These are phyloP conservation scores for Leptinotarsa juncta DNA, from an alignment of 2,888 invertebrate species.

Conservation along the genomic window DNA sequence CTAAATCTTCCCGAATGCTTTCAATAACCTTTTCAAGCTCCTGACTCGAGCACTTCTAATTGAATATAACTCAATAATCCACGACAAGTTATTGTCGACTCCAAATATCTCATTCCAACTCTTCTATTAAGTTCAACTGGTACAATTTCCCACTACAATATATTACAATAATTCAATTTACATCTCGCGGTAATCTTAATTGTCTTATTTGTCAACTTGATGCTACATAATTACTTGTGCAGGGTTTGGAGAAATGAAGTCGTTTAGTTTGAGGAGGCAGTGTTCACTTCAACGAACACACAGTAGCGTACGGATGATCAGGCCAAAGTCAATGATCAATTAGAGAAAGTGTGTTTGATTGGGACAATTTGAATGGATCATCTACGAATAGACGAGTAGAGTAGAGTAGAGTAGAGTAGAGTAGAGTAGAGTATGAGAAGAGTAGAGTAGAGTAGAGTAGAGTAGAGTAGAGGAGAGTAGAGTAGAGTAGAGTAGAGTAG, in stretches of 20 bases:
- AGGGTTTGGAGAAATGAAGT: constrained; percentile 43
- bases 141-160: constrained; percentile 47
- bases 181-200: constrained; percentile 49
- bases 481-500: too few species aligned
- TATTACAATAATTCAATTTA: constrained; percentile 51
- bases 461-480: too few species aligned
- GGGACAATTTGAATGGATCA: not conserved
- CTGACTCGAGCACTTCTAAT: not conserved
- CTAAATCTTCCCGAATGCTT: not conserved
- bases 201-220: constrained; percentile 52
- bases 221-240: constrained; percentile 49
- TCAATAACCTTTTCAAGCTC: constrained; percentile 6
- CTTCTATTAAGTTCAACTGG: constrained; percentile 37
- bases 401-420: too few species aligned
- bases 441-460: too few species aligned
- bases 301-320: not conserved
- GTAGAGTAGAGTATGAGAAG: too few species aligned
- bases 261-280: constrained; percentile 42
- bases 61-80: constrained; percentile 28
- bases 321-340: not conserved
- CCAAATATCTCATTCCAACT: constrained; percentile 40
- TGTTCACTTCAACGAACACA: constrained; percentile 27
- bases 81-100: constrained; percentile 6
- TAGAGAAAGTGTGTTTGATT: not conserved
- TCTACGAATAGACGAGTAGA: too few species aligned